A percentile compares a stretch with the other conserved stretches of the same genome.
These are phyloP conservation scores for Gastrophryne carolinensis DNA, from an alignment of 2,797 vertebrate species.

Conservation along the genomic window DNA sequence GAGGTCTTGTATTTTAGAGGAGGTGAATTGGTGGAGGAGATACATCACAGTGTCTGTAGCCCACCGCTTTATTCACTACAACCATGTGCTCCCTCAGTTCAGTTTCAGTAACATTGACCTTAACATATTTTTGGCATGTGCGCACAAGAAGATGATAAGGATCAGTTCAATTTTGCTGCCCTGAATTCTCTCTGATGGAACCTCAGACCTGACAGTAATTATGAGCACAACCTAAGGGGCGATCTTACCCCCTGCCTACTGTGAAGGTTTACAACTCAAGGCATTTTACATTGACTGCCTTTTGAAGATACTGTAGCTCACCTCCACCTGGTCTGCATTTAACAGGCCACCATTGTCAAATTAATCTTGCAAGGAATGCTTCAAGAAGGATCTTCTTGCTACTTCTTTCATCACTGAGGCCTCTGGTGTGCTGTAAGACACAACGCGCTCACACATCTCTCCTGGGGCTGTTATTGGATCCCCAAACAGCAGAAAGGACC, in stretches of 20 bases:
- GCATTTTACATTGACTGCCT: conserved; percentile 22
- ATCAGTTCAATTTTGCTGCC: background rate
- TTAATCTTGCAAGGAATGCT: conserved; percentile 2
- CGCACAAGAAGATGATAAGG: background rate
- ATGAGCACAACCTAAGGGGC: background rate
- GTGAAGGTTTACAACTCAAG: background rate
- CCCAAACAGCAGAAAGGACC: background rate
- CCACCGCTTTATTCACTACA: too few relatives aligned
- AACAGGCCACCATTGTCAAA: conserved; percentile 18
- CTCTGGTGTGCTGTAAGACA: background rate
- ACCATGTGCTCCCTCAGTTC: too few relatives aligned
- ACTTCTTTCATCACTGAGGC: conserved; percentile 33
- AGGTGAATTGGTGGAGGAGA: too few relatives aligned
- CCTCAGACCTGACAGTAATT: background rate
- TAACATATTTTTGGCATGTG: background rate
- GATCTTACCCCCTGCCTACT: background rate
- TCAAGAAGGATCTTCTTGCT: background rate
- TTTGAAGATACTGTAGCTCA: conserved; percentile 3
- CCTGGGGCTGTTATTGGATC: background rate
- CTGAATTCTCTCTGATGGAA: background rate
- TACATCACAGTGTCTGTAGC: too few relatives aligned
- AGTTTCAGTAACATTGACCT: background rate
- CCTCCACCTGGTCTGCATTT: conserved; percentile 38
- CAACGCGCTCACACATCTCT: background rate
- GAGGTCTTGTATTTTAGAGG: too few relatives aligned